Evolutionary conservation across 2,113 vertebrate genomes (phyloP).

Genomic region (Poicephalus meyeri): DNA sequence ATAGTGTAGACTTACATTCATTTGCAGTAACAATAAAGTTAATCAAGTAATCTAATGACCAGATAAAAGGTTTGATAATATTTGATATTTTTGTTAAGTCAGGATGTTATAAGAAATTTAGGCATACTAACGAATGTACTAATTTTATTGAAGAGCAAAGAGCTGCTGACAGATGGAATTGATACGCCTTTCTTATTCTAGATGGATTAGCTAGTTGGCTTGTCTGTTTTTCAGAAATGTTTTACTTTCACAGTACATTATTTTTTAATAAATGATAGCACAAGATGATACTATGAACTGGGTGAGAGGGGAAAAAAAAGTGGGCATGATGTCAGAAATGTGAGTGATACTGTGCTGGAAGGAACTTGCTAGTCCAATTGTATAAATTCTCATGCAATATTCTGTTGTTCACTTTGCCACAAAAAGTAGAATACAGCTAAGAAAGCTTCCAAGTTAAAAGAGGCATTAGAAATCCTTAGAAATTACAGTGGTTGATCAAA

Average conservation of each 20-base stretch:
- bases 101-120: not conserved
- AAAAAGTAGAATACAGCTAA: not conserved
- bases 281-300: not conserved
- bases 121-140: accelerated
- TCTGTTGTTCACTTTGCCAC: not conserved
- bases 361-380: not conserved
- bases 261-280: not conserved
- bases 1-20: too few species aligned
- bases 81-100: not conserved
- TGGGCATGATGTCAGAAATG: not conserved
- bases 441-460: not conserved
- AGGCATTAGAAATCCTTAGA: not conserved
- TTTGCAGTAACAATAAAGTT: too few species aligned
- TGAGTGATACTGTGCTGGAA: not conserved
- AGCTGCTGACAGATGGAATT: not conserved
- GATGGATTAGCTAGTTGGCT: not conserved
- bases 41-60: not conserved
- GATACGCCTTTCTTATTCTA: not conserved
- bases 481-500: not conserved
- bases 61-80: not conserved
- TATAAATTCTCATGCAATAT: not conserved
- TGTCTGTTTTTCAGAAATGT: not conserved
- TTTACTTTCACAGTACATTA: not conserved
- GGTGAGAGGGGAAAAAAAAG: not conserved
- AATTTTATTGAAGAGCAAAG: not conserved